Evolutionary conservation across 2,888 invertebrate species (phyloP).

Genomic region (Scaptomyza polygonia): DNA sequence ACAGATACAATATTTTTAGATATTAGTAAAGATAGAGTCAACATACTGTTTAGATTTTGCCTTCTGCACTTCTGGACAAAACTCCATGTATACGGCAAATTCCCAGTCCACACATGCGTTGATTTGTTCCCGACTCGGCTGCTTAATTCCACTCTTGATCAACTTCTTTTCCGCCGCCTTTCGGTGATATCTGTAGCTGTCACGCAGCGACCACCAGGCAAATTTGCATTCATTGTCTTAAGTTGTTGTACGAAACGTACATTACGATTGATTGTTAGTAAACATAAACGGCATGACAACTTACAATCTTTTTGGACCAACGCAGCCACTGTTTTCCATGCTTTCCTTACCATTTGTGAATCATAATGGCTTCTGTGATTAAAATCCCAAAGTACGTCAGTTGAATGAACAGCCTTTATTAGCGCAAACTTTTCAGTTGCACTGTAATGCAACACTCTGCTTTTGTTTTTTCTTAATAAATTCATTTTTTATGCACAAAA

Average conservation of each 20-base stretch:
- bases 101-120: background rate
- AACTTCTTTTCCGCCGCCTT: background rate
- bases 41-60: background rate
- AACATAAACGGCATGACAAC: background rate
- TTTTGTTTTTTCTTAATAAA: background rate
- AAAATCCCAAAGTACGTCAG: background rate
- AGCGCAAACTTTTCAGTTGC: background rate
- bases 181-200: background rate
- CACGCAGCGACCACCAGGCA: background rate
- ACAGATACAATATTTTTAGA: no score
- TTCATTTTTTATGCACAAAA: background rate
- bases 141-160: background rate
- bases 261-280: background rate
- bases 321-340: background rate
- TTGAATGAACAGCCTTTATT: background rate
- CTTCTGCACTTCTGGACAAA: background rate
- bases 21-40: background rate
- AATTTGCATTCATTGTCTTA: background rate
- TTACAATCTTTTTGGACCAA: background rate
- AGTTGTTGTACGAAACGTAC: background rate
- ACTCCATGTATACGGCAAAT: background rate
- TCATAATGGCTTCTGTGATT: background rate
- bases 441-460: background rate
- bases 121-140: background rate
- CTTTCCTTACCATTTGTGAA: background rate